These are phyloP conservation scores for Pantala flavescens DNA, from an alignment of 1,140 invertebrate genomes.

Conservation along the genomic window DNA sequence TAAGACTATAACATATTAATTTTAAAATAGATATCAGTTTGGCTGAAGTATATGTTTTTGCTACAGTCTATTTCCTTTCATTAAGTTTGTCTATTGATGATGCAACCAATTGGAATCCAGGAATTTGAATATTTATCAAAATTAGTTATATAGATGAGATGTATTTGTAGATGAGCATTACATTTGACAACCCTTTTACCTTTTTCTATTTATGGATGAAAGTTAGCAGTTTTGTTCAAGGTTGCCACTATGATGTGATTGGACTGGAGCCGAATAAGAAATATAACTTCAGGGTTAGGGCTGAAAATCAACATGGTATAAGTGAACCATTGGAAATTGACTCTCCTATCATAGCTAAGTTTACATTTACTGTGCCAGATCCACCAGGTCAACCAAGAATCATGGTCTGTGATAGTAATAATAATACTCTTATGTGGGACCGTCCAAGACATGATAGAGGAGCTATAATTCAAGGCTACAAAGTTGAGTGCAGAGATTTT, in stretches of 20 bases:
- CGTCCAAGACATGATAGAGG: slow-evolving; percentile 86
- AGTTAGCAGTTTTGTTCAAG: slow-evolving; percentile 86
- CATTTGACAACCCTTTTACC: neutral
- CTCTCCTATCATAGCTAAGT: slow-evolving; percentile 81
- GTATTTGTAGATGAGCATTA: too few relatives aligned
- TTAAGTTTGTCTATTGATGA: too few relatives aligned
- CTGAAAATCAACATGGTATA: slow-evolving; percentile 96
- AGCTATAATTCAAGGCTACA: slow-evolving; percentile 90
- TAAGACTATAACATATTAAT: too few relatives aligned
- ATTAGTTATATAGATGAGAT: too few relatives aligned
- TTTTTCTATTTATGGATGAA: slow-evolving; percentile 69
- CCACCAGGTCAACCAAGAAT: slow-evolving; percentile 70
- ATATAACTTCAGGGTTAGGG: slow-evolving; percentile 88
- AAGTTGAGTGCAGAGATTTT: slow-evolving; percentile 67
- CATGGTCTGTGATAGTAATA: slow-evolving; percentile 69
- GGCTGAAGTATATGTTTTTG: too few relatives aligned
- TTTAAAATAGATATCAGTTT: too few relatives aligned
- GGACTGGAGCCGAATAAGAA: slow-evolving; percentile 88
- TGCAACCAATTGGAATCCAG: too few relatives aligned
- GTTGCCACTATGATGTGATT: slow-evolving; percentile 88
- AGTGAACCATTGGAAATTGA: slow-evolving; percentile 83
- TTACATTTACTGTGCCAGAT: slow-evolving; percentile 87
- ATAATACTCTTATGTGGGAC: slow-evolving; percentile 76
- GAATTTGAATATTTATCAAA: too few relatives aligned
- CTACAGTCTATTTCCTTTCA: too few relatives aligned